Percentiles rank a stretch among this genome's conserved stretches.
phyloP scores from a whole-genome alignment of 37 sponge, comb jelly and placozoan species.

The Geodia barretti region DNA sequence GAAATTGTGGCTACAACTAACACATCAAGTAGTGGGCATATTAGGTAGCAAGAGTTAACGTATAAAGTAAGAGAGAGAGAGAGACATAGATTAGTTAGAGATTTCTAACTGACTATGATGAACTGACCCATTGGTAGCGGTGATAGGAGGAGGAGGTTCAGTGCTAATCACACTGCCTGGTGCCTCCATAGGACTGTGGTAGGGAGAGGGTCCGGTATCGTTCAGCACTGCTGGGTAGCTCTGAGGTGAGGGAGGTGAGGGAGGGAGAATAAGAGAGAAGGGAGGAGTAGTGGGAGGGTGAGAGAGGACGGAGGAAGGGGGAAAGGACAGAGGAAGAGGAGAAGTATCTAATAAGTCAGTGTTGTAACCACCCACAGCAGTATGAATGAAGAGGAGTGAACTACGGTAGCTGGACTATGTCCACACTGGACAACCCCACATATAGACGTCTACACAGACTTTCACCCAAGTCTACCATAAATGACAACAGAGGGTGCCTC shows the following conservation, averaged over 20 bases:
- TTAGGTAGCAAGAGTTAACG: too few relatives aligned
- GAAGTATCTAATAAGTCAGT: background rate
- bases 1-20: too few relatives aligned
- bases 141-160: too few relatives aligned
- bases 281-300: background rate
- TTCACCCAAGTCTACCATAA: too few relatives aligned
- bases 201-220: constrained; percentile 27
- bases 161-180: background rate
- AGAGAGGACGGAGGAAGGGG: constrained; percentile 10
- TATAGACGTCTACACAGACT: too few relatives aligned
- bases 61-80: too few relatives aligned
- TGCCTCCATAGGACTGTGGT: constrained; percentile 35
- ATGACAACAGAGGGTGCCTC: too few relatives aligned
- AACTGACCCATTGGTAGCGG: background rate
- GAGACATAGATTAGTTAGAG: too few relatives aligned
- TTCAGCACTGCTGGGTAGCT: constrained; percentile 13
- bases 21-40: too few relatives aligned
- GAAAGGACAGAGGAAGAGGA: background rate
- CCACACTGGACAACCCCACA: background rate
- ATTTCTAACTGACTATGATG: too few relatives aligned
- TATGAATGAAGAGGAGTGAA: background rate
- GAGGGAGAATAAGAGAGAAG: background rate
- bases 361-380: background rate
- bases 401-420: too few relatives aligned
- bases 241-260: background rate